Conservation (phyloP, 2,113 vertebrate species). For the Dipodomys stephensi region DNA sequence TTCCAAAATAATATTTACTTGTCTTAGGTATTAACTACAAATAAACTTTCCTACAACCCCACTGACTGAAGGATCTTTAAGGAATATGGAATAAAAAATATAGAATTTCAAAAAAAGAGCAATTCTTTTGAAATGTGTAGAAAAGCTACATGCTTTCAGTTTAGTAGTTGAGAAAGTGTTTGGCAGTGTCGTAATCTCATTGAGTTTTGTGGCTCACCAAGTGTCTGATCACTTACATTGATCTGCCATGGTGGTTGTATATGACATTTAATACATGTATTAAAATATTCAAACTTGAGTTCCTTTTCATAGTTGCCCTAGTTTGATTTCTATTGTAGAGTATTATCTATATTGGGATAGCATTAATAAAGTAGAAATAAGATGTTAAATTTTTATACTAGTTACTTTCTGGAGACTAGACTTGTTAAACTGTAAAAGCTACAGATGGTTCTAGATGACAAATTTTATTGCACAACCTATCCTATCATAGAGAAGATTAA, state of each 20-base stretch:
- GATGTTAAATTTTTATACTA: slow-evolving; percentile 9
- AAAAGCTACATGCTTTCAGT: slow-evolving; percentile 2
- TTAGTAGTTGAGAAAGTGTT: slow-evolving; percentile 14
- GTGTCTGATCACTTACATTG: neutral
- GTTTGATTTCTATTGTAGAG: slow-evolving; percentile 21
- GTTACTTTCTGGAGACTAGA: slow-evolving; percentile 15
- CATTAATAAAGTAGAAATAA: slow-evolving; percentile 24
- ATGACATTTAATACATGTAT: neutral
- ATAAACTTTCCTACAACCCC: neutral
- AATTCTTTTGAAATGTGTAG: slow-evolving; percentile 1
- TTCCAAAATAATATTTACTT: slow-evolving; percentile 45
- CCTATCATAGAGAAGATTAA: neutral
- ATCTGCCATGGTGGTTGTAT: neutral
- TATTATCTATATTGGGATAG: neutral
- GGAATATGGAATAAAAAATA: slow-evolving; percentile 16
- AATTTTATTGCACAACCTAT: neutral
- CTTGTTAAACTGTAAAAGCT: slow-evolving; percentile 35
- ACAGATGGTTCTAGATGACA: neutral
- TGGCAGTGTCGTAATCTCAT: neutral
- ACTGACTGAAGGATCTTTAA: slow-evolving; percentile 1
- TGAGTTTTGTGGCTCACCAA: neutral
- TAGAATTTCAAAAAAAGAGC: neutral
- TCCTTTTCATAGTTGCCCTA: neutral
- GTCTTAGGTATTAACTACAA: neutral
- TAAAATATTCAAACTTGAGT: neutral